Evolutionary conservation across 2,888 invertebrate genomes (phyloP).

Genomic region (Aricia artaxerxes): DNA sequence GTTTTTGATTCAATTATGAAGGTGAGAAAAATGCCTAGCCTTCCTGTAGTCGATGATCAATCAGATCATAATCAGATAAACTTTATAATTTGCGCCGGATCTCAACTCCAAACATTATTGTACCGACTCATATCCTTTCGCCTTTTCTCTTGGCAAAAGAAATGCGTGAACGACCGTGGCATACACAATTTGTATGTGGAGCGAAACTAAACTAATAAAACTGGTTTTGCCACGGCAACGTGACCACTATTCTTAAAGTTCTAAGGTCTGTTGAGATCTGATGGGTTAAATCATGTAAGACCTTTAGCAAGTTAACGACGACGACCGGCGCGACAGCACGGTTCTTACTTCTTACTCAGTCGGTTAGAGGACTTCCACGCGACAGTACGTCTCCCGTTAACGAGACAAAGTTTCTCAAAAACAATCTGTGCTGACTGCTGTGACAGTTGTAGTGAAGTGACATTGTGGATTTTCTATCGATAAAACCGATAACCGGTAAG

Average conservation of each 20-base stretch:
- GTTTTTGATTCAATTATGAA: background rate
- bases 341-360: slow-evolving; percentile 59
- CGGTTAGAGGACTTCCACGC: slow-evolving; percentile 48
- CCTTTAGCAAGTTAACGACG: slow-evolving; percentile 43
- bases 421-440: slow-evolving; percentile 2
- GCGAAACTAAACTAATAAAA: slow-evolving; percentile 48
- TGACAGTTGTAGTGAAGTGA: slow-evolving; percentile 30
- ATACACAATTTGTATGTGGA: slow-evolving; percentile 64
- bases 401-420: slow-evolving; percentile 36
- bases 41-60: background rate
- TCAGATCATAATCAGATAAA: background rate
- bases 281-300: slow-evolving; percentile 38
- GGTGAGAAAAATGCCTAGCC: background rate
- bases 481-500: slow-evolving; percentile 3
- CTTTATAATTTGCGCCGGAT: slow-evolving; percentile 7
- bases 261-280: slow-evolving; percentile 39
- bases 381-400: slow-evolving; percentile 46
- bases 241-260: background rate
- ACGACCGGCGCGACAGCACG: slow-evolving; percentile 54
- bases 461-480: slow-evolving; percentile 12
- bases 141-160: slow-evolving; percentile 71
- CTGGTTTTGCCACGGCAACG: slow-evolving; percentile 39
- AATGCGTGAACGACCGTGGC: slow-evolving; percentile 70
- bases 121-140: slow-evolving; percentile 65
- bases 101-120: background rate